Evolutionary conservation across 2,797 vertebrate species (phyloP).

Genomic region (Amblyopsis hoosieri): DNA sequence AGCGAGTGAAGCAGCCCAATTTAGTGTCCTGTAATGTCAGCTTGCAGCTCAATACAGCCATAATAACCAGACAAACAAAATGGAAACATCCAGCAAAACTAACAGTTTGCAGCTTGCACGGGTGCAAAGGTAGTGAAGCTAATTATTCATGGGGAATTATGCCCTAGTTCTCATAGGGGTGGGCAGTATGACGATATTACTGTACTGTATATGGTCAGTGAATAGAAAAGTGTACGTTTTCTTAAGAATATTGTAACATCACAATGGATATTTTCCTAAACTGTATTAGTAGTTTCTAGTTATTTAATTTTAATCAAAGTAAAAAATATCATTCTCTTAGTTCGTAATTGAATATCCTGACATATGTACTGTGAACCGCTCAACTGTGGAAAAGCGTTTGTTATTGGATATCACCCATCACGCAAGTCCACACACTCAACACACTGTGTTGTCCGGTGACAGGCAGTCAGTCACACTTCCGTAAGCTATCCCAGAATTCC

Average conservation of each 20-base stretch:
- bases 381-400: too few species aligned
- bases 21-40: constrained; percentile 1
- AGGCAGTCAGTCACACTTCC: constrained; percentile 29
- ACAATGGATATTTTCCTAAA: too few species aligned
- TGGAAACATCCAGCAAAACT: constrained; percentile 28
- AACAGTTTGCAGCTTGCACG: constrained; percentile 37
- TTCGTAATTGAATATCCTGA: too few species aligned
- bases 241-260: too few species aligned
- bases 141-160: not conserved
- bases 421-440: not conserved
- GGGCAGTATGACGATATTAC: too few species aligned
- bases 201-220: too few species aligned
- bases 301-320: too few species aligned
- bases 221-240: too few species aligned
- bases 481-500: constrained; percentile 14
- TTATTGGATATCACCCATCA: too few species aligned
- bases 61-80: constrained; percentile 33
- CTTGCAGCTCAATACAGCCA: constrained; percentile 31
- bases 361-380: too few species aligned
- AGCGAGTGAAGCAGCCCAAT: constrained; percentile 10
- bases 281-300: too few species aligned
- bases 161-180: not conserved
- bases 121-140: constrained; percentile 47
- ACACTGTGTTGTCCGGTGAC: constrained; percentile 9
- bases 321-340: too few species aligned